A percentile compares a stretch with the other conserved stretches of the same genome.
Conservation (phyloP, 2,797 vertebrate species). For the Novumbra hubbsi region DNA sequence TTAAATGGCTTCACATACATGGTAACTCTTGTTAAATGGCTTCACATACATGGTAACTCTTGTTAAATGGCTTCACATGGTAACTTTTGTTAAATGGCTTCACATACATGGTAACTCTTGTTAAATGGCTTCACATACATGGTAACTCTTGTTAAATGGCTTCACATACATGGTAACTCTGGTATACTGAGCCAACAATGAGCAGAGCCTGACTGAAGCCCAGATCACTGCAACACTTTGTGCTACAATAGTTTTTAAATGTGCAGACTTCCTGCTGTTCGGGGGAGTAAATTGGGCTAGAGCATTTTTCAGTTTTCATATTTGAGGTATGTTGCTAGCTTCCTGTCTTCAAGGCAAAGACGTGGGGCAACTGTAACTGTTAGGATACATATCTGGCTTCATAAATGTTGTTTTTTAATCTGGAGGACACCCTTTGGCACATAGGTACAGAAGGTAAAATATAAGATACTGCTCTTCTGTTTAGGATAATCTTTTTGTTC, state of each 20-base stretch:
- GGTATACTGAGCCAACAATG: not conserved
- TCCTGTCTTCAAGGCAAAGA: not conserved
- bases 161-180: not conserved
- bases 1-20: not conserved
- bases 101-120: too few relatives aligned
- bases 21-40: not conserved
- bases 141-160: not conserved
- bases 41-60: not conserved
- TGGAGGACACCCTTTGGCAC: not conserved
- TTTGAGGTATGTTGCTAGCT: not conserved
- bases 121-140: too few relatives aligned
- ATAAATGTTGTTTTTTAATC: not conserved
- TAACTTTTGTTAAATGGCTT: too few relatives aligned
- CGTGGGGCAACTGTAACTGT: not conserved
- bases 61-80: too few relatives aligned
- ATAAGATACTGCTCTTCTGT: too few relatives aligned
- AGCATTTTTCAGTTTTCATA: too few relatives aligned
- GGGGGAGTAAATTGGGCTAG: not conserved
- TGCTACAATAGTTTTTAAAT: too few relatives aligned
- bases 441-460: not conserved
- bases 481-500: not conserved
- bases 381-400: not conserved
- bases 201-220: not conserved
- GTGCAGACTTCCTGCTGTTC: slow-evolving; percentile 3
- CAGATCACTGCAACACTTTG: not conserved